These are phyloP conservation scores for Syrphus vitripennis DNA, from an alignment of 2,888 invertebrate genomes.

Conservation along the genomic window DNA sequence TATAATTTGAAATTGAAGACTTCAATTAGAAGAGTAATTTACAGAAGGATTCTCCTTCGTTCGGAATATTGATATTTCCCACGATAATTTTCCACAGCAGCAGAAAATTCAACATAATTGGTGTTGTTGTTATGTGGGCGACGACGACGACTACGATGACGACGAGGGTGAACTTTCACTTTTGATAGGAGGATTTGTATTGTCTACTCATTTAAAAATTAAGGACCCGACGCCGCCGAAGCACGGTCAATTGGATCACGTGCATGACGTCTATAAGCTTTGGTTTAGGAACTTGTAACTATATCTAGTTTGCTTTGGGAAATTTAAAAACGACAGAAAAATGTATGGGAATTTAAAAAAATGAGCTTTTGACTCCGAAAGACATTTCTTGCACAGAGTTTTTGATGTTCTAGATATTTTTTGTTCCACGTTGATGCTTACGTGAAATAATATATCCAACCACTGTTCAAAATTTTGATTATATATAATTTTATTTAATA, in stretches of 20 bases:
- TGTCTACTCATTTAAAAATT: constrained; percentile 9
- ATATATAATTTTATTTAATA: too few species aligned
- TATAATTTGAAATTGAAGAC: constrained; percentile 68
- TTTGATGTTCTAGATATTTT: too few species aligned
- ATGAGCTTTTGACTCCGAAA: too few species aligned
- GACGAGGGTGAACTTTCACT: constrained; percentile 14
- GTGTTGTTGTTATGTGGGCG: background rate
- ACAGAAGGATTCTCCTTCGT: constrained; percentile 31
- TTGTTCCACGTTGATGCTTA: too few species aligned
- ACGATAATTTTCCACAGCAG: constrained; percentile 60
- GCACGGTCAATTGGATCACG: constrained; percentile 60
- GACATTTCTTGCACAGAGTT: too few species aligned
- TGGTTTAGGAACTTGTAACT: background rate
- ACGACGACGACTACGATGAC: too few species aligned
- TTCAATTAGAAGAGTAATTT: constrained; percentile 70
- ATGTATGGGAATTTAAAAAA: too few species aligned
- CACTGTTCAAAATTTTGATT: too few species aligned
- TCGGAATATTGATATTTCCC: constrained; percentile 53
- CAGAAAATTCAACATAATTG: background rate
- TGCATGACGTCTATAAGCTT: constrained; percentile 4
- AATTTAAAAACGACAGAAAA: background rate
- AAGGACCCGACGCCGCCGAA: too few species aligned
- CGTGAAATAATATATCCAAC: too few species aligned
- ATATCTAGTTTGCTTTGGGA: background rate
- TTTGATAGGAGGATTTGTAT: constrained; percentile 11